Evolutionary conservation across 2,113 vertebrate genomes (phyloP).

Genomic region (Anhinga anhinga): DNA sequence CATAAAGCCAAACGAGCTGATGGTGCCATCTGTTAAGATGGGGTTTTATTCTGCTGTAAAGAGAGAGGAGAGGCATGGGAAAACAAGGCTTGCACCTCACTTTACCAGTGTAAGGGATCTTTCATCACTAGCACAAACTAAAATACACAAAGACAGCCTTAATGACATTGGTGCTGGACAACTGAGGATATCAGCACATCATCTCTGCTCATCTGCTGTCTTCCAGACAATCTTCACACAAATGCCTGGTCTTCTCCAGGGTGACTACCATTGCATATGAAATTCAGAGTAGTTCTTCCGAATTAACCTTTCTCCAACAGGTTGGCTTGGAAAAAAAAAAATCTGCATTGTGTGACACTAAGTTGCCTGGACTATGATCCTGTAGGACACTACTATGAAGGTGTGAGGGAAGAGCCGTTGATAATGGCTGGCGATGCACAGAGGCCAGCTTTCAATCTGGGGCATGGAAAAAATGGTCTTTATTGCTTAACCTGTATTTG

Average conservation of each 20-base stretch:
- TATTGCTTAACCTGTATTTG: not conserved
- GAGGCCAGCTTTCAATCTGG: not conserved
- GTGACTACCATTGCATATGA: not conserved
- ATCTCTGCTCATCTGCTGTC: not conserved
- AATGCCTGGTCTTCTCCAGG: not conserved
- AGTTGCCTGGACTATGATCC: not conserved
- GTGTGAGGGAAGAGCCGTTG: not conserved
- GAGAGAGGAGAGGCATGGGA: not conserved
- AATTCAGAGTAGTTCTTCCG: not conserved
- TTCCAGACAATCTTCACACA: not conserved
- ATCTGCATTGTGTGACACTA: not conserved
- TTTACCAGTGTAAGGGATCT: not conserved
- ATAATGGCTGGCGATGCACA: rapidly evolving
- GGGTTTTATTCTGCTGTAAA: not conserved
- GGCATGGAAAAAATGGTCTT: not conserved
- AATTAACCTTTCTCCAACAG: not conserved
- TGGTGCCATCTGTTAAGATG: conserved; percentile 26
- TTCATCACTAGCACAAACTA: not conserved
- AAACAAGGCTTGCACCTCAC: not conserved
- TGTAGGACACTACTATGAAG: not conserved
- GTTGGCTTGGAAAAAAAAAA: not conserved
- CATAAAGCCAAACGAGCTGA: not conserved
- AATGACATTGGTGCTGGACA: not conserved
- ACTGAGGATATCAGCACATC: not conserved
- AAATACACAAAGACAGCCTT: not conserved